These are phyloP conservation scores for Drosophila aldrichi DNA, from an alignment of 2,888 invertebrate species.

Conservation along the genomic window DNA sequence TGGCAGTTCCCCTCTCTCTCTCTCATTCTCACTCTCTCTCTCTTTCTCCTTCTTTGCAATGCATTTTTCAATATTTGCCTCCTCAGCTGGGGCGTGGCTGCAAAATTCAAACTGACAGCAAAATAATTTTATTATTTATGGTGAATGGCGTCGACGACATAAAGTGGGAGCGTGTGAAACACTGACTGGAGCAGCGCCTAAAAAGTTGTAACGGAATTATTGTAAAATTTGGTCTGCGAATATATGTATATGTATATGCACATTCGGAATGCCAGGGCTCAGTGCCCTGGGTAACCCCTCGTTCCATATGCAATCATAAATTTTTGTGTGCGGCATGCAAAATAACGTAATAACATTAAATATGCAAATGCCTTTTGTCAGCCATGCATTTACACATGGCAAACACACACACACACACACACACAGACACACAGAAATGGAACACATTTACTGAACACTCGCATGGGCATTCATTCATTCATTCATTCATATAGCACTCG, in stretches of 20 bases:
- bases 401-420: constrained; percentile 39
- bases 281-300: not conserved
- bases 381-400: constrained; percentile 72
- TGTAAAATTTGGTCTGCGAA: constrained; percentile 62
- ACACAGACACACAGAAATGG: constrained; percentile 7
- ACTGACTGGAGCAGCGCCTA: constrained; percentile 25
- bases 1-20: too few relatives aligned
- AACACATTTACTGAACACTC: constrained; percentile 20
- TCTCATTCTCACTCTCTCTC: too few relatives aligned
- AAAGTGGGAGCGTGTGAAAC: constrained; percentile 12
- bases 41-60: constrained; percentile 35
- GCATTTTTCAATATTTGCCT: constrained; percentile 69
- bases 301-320: constrained; percentile 72
- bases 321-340: constrained; percentile 77
- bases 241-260: constrained; percentile 35
- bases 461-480: constrained; percentile 32
- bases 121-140: constrained; percentile 79
- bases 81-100: constrained; percentile 23
- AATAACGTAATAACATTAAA: constrained; percentile 81
- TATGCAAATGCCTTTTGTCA: constrained; percentile 81
- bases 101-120: constrained; percentile 77
- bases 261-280: not conserved
- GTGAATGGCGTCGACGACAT: constrained; percentile 41
- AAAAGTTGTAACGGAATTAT: constrained; percentile 76
- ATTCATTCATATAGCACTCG: constrained; percentile 37